phyloP scores from a whole-genome alignment of 2,888 invertebrate genomes.

The Rhagonycha fulva region DNA sequence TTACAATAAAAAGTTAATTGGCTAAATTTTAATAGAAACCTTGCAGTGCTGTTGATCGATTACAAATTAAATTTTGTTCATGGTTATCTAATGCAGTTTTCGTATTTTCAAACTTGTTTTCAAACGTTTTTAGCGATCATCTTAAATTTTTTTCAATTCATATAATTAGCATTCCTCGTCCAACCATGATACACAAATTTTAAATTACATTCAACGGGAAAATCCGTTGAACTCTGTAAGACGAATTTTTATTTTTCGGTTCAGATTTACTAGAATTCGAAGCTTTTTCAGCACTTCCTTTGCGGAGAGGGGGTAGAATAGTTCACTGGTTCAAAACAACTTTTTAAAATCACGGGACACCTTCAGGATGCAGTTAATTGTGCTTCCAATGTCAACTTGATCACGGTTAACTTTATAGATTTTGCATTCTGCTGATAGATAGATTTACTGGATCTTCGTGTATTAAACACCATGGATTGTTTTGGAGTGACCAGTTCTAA shows the following conservation, averaged over 20 bases:
- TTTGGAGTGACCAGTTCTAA: no score
- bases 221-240: not conserved
- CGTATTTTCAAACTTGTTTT: not conserved
- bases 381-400: no score
- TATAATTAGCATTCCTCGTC: not conserved
- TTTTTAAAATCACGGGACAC: no score
- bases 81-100: not conserved
- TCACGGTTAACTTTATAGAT: no score
- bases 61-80: not conserved
- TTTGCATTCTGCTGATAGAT: no score
- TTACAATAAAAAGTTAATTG: conserved; percentile 14
- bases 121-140: not conserved
- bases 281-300: no score
- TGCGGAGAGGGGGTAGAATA: no score
- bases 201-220: no score
- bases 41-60: not conserved
- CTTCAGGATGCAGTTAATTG: no score
- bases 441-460: no score
- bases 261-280: not conserved
- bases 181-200: not conserved
- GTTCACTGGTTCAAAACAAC: no score
- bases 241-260: not conserved
- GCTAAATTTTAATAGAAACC: not conserved
- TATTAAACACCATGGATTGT: no score
- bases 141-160: not conserved